Evolutionary conservation across 2,888 invertebrate species (phyloP).

Genomic region (Drosophila buzzatii): DNA sequence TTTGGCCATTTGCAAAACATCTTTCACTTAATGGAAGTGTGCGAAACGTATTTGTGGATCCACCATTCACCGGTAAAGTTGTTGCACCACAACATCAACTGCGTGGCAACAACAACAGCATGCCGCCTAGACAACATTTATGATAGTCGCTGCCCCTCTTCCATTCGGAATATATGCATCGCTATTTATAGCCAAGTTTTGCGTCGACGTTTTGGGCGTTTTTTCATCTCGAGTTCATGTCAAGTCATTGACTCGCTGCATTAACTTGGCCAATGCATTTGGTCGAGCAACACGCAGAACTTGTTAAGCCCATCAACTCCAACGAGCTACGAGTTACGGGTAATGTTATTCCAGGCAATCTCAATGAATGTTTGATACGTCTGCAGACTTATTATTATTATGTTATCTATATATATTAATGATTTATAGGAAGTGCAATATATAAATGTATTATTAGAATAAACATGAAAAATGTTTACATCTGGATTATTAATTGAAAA

Average conservation of each 20-base stretch:
- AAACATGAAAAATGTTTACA: background rate
- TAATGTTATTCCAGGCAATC: background rate
- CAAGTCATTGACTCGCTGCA: conserved; percentile 68
- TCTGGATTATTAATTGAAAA: background rate
- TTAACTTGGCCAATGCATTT: conserved; percentile 48
- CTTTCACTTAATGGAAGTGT: conserved; percentile 38
- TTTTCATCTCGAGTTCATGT: conserved; percentile 65
- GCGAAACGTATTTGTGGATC: conserved; percentile 11
- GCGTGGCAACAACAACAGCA: background rate
- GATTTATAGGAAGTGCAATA: background rate
- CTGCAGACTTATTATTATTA: background rate
- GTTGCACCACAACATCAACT: conserved; percentile 31
- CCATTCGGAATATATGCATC: conserved; percentile 20
- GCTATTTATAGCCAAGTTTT: conserved; percentile 65
- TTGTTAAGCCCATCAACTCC: conserved; percentile 10
- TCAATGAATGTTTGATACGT: background rate
- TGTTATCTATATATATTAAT: background rate
- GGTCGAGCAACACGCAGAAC: conserved; percentile 28
- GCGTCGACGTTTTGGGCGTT: conserved; percentile 53
- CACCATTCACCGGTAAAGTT: conserved; percentile 48
- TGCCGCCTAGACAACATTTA: conserved; percentile 34
- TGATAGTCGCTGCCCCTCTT: conserved; percentile 19
- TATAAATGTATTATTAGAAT: background rate
- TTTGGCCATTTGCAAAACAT: conserved; percentile 25
- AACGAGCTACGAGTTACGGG: too few species aligned